Evolutionary conservation across 2,113 vertebrate genomes (phyloP).

Genomic region (Antigone vipio): DNA sequence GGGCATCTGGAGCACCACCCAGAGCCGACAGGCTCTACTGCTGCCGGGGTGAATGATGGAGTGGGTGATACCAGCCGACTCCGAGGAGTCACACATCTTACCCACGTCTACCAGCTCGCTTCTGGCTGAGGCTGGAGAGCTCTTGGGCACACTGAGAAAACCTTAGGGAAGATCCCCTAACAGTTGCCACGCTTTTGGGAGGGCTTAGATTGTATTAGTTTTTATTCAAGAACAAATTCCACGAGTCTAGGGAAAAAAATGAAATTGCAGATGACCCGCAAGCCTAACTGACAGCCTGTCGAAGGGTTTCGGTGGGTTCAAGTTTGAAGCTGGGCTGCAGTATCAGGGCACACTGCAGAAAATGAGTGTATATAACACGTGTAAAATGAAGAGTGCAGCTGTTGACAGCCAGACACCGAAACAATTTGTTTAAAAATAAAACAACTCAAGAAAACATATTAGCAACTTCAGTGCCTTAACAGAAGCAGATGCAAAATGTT

Average conservation of each 20-base stretch:
- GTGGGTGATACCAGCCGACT: neutral
- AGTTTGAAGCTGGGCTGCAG: neutral
- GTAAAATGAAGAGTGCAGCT: neutral
- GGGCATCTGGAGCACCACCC: neutral
- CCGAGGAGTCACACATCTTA: neutral
- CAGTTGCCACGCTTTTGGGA: neutral
- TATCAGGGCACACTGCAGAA: neutral
- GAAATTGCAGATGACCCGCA: neutral
- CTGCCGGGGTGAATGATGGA: neutral
- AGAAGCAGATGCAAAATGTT: neutral
- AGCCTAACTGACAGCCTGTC: neutral
- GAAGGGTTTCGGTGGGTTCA: neutral
- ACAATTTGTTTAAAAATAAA: constrained; percentile 19
- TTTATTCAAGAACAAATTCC: neutral
- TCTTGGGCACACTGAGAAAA: neutral
- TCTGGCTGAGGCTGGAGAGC: neutral
- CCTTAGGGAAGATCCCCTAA: neutral
- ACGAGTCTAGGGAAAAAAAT: neutral
- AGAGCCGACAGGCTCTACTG: neutral
- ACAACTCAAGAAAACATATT: neutral
- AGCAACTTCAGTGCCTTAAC: neutral
- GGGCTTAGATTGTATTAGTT: neutral
- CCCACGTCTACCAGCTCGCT: rapidly evolving
- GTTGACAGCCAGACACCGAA: neutral
- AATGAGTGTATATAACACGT: neutral